Conservation (phyloP, 1,140 invertebrate genomes). For the Drosophila pachea region DNA sequence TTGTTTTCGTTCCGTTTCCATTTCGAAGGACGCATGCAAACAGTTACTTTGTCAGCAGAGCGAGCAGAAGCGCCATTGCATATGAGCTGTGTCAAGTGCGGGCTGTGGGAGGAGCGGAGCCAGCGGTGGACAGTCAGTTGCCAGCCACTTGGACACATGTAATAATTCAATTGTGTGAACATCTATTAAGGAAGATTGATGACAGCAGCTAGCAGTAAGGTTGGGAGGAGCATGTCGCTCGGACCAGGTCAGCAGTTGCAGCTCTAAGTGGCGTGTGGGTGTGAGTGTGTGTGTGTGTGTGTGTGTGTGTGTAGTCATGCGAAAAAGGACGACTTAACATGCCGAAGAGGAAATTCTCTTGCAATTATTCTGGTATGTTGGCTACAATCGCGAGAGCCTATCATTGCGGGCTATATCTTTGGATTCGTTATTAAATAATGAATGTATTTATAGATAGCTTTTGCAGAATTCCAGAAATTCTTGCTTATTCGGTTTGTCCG, state of each 20-base stretch:
- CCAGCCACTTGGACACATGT: conserved; percentile 74
- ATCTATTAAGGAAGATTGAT: conserved; percentile 78
- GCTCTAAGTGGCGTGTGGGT: conserved; percentile 33
- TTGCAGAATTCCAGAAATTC: too few species aligned
- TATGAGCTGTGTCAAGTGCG: conserved; percentile 50
- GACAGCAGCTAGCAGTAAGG: conserved; percentile 52
- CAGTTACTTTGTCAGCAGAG: conserved; percentile 21
- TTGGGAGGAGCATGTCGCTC: conserved; percentile 4
- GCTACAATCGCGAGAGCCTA: too few species aligned
- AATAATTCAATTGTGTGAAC: conserved; percentile 78
- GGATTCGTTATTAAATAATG: too few species aligned
- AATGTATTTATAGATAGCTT: too few species aligned
- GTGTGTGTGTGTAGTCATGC: neutral
- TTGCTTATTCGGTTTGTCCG: too few species aligned
- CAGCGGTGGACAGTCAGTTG: conserved; percentile 48
- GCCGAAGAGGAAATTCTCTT: neutral
- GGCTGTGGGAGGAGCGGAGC: conserved; percentile 17
- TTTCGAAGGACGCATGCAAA: conserved; percentile 61
- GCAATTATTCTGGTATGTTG: neutral
- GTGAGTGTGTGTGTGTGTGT: conserved; percentile 7
- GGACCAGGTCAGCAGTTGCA: conserved; percentile 22
- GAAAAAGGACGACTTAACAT: neutral
- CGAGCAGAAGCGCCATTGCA: conserved; percentile 22
- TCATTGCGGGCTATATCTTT: too few species aligned
- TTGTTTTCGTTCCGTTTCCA: conserved; percentile 53